phyloP scores from a whole-genome alignment of 1,140 invertebrate species.

The Danaus plexippus region DNA sequence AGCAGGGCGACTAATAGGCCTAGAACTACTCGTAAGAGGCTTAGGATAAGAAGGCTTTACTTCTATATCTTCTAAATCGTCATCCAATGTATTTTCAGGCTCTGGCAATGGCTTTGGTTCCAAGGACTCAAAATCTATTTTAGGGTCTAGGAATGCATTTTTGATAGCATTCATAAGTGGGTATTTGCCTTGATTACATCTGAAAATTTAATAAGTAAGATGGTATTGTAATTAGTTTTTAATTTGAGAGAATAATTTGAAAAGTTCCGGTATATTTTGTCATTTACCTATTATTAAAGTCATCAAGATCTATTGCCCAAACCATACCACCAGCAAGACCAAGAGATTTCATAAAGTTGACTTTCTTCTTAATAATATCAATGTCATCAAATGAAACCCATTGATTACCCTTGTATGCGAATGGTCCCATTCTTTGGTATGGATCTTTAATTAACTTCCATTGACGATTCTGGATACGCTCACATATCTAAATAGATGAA shows the following conservation, averaged over 20 bases:
- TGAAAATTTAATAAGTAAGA: slow-evolving; percentile 25
- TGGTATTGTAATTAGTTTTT: slow-evolving; percentile 5
- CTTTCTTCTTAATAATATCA: slow-evolving; percentile 84
- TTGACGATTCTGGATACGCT: slow-evolving; percentile 80
- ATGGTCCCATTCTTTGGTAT: slow-evolving; percentile 85
- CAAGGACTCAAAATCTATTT: slow-evolving; percentile 27
- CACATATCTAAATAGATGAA: slow-evolving; percentile 78
- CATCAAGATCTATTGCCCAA: slow-evolving; percentile 92
- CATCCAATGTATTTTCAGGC: slow-evolving; percentile 37
- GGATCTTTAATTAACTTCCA: slow-evolving; percentile 87
- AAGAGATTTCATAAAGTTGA: slow-evolving; percentile 81
- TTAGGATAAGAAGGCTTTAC: slow-evolving; percentile 36
- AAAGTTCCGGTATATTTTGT: not conserved
- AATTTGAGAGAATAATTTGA: slow-evolving; percentile 8
- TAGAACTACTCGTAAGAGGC: slow-evolving; percentile 8
- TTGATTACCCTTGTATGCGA: slow-evolving; percentile 87
- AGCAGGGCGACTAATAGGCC: slow-evolving; percentile 10
- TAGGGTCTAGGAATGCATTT: slow-evolving; percentile 73
- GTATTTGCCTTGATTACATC: slow-evolving; percentile 82
- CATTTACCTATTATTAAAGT: slow-evolving; percentile 78
- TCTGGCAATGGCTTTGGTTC: slow-evolving; percentile 28
- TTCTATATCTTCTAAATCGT: slow-evolving; percentile 58
- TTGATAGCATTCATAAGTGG: slow-evolving; percentile 82
- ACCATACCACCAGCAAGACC: slow-evolving; percentile 90
- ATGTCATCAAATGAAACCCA: slow-evolving; percentile 93